phyloP scores from a whole-genome alignment of 2,888 invertebrate species.

The Athalia circularis region DNA sequence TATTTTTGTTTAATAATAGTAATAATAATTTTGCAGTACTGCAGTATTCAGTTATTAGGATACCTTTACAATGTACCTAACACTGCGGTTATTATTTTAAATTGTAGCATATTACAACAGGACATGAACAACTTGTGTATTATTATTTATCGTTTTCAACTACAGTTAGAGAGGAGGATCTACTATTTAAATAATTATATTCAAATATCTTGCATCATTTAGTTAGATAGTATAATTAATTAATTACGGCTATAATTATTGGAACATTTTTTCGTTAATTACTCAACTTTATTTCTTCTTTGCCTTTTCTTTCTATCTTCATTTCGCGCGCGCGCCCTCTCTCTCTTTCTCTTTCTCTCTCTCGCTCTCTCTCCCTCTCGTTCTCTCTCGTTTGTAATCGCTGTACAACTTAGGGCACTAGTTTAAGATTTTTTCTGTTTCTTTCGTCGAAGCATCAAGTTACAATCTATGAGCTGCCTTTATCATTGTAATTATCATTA shows the following conservation, averaged over 20 bases:
- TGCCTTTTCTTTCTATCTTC: neutral
- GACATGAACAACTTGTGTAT: conserved; percentile 43
- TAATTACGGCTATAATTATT: conserved; percentile 46
- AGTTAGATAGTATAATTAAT: conserved; percentile 41
- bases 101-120: conserved; percentile 43
- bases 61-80: conserved; percentile 48
- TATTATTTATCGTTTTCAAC: conserved; percentile 36
- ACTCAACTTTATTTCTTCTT: conserved; percentile 23
- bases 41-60: conserved; percentile 45
- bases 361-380: conserved; percentile 10
- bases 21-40: conserved; percentile 46
- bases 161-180: conserved; percentile 46
- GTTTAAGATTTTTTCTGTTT: conserved; percentile 31
- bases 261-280: conserved; percentile 40
- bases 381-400: conserved; percentile 1
- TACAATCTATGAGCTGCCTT: conserved; percentile 34
- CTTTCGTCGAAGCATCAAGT: conserved; percentile 32
- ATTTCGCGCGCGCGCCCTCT: neutral
- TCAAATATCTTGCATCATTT: conserved; percentile 37
- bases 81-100: conserved; percentile 39
- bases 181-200: conserved; percentile 39
- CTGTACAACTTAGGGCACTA: conserved; percentile 46
- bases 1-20: conserved; percentile 48
- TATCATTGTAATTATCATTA: conserved; percentile 41
- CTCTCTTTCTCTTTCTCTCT: neutral